Conservation (phyloP, 53 echinoderm and acorn worm species). For the Hippasteria phrygiana region DNA sequence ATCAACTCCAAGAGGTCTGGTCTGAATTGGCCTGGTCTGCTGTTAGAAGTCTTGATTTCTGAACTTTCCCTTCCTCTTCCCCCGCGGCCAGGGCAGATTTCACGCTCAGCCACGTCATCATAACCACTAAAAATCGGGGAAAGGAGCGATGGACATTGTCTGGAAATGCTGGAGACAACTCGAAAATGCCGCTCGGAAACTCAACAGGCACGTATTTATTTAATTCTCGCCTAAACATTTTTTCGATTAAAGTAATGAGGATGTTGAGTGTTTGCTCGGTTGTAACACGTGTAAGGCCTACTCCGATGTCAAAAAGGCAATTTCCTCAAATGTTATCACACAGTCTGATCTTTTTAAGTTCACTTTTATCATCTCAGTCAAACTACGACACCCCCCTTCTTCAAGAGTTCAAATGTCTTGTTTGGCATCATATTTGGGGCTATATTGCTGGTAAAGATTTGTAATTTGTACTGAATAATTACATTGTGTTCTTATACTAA, state of each 20-base stretch:
- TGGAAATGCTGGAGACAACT: neutral
- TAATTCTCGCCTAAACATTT: constrained; percentile 11
- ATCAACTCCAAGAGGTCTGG: constrained; percentile 25
- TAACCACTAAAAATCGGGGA: neutral
- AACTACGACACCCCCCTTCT: too few species aligned
- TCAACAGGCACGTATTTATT: constrained; percentile 30
- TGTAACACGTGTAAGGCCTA: neutral
- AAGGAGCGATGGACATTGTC: constrained; percentile 27
- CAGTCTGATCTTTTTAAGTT: too few species aligned
- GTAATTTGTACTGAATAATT: too few species aligned
- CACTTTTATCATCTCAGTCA: too few species aligned
- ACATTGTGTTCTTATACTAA: too few species aligned
- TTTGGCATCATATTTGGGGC: too few species aligned
- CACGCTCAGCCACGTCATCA: constrained; percentile 46
- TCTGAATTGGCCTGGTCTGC: constrained; percentile 54
- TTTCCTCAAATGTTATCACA: too few species aligned
- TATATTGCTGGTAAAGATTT: too few species aligned
- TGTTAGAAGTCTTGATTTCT: constrained; percentile 18
- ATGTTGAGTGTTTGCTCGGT: neutral
- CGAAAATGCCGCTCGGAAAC: constrained; percentile 1
- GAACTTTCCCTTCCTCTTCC: neutral
- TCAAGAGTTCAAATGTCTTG: too few species aligned
- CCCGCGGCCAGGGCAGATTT: constrained; percentile 27
- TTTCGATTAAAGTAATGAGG: constrained; percentile 50
- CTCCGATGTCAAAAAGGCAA: neutral